A percentile compares a stretch with the other conserved stretches of the same genome.
phyloP scores from a whole-genome alignment of 1,140 invertebrate species.

The Drosophila repleta region DNA sequence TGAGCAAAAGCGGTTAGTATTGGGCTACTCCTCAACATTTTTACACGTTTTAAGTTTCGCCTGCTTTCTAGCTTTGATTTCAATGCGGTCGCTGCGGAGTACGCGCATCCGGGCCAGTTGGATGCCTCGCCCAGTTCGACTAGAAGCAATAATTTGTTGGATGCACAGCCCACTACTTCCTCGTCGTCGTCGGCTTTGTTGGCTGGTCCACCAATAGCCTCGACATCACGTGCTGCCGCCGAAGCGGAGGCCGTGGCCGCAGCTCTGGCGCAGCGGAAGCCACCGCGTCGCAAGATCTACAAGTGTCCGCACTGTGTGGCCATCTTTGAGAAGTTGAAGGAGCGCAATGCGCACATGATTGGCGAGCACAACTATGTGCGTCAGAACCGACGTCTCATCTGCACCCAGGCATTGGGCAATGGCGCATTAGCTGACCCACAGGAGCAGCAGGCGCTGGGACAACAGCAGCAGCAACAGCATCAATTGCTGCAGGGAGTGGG shows the following conservation, averaged over 20 bases:
- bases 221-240: slow-evolving; percentile 66
- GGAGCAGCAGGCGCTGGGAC: not conserved
- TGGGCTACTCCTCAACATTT: not conserved
- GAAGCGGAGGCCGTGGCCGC: slow-evolving; percentile 60
- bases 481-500: slow-evolving; percentile 27
- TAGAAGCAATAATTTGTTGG: slow-evolving; percentile 52
- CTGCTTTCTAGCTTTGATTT: slow-evolving; percentile 67
- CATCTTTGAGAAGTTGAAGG: slow-evolving; percentile 74
- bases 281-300: slow-evolving; percentile 68
- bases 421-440: slow-evolving; percentile 27
- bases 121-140: slow-evolving; percentile 48
- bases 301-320: slow-evolving; percentile 75
- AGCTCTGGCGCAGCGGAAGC: slow-evolving; percentile 52
- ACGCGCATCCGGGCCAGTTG: slow-evolving; percentile 21
- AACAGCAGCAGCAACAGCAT: slow-evolving; percentile 34
- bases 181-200: slow-evolving; percentile 71
- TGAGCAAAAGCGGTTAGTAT: slow-evolving; percentile 56
- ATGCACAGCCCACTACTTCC: slow-evolving; percentile 47
- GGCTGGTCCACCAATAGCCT: slow-evolving; percentile 75
- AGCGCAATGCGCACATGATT: slow-evolving; percentile 81
- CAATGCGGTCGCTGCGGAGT: slow-evolving; percentile 45
- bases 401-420: slow-evolving; percentile 53
- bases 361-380: slow-evolving; percentile 77
- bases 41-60: not conserved
- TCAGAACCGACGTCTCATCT: slow-evolving; percentile 76